Conservation (phyloP, 2,888 invertebrate genomes). For the Acanthoscelides obtectus region DNA sequence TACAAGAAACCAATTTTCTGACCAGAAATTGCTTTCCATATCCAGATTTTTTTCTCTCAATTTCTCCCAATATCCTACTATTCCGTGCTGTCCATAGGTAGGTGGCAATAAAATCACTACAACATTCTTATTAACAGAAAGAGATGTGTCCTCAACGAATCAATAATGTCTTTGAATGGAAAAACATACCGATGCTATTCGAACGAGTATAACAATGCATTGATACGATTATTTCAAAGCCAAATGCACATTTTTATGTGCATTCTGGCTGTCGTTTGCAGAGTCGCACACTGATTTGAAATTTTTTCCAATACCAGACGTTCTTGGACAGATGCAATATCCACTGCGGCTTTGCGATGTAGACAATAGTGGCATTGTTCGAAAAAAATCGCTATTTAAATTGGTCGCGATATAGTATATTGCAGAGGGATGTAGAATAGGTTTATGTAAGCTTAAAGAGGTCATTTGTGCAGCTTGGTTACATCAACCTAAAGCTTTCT, state of each 20-base stretch:
- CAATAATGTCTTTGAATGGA: background rate
- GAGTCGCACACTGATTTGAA: background rate
- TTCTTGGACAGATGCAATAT: background rate
- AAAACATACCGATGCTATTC: background rate
- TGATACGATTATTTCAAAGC: constrained; percentile 18
- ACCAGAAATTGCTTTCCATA: too few species aligned
- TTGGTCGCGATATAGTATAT: background rate
- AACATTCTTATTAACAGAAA: background rate
- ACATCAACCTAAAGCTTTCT: background rate
- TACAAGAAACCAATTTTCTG: too few species aligned
- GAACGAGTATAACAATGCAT: constrained; percentile 1
- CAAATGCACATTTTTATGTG: constrained; percentile 21
- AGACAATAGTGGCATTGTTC: background rate
- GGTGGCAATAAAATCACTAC: too few species aligned
- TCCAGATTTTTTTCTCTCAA: too few species aligned
- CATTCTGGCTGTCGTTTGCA: constrained; percentile 21
- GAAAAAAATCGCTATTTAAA: background rate
- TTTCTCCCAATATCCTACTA: too few species aligned
- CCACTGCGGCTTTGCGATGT: background rate
- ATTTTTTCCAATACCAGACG: background rate
- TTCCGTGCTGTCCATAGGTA: too few species aligned
- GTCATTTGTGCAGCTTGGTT: background rate
- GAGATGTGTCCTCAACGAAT: background rate
- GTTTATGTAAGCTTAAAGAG: background rate
- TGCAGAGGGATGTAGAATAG: background rate